phyloP scores from a whole-genome alignment of 2,113 vertebrate species.

The Otocyon megalotis region DNA sequence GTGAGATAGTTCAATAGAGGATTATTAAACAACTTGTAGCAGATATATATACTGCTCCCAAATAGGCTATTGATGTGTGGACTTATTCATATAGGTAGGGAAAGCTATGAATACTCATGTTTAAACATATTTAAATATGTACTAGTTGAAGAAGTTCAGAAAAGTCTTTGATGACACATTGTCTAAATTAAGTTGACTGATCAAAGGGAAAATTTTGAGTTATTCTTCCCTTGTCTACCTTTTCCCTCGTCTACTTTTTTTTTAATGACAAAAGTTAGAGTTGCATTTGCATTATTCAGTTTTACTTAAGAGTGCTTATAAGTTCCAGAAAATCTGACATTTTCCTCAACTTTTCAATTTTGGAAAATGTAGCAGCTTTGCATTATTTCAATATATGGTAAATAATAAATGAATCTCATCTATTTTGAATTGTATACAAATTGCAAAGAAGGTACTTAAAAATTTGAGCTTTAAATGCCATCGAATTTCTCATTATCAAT shows the following conservation, averaged over 20 bases:
- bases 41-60: not conserved
- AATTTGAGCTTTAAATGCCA: not conserved
- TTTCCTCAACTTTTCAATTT: constrained; percentile 5
- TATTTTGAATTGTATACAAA: not conserved
- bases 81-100: not conserved
- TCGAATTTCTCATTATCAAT: not conserved
- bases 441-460: not conserved
- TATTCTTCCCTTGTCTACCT: not conserved
- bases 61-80: not conserved
- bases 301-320: not conserved
- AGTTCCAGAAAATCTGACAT: not conserved
- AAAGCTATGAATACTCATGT: not conserved
- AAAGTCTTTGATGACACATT: not conserved
- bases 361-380: not conserved
- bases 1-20: not conserved
- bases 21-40: not conserved
- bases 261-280: not conserved
- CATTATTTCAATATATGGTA: not conserved
- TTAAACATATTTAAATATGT: not conserved
- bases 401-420: not conserved
- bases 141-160: not conserved
- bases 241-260: not conserved
- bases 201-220: not conserved
- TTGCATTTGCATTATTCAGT: not conserved
- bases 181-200: not conserved